Evolutionary conservation across 2,113 vertebrate species (phyloP).

Genomic region (Sapajus apella): DNA sequence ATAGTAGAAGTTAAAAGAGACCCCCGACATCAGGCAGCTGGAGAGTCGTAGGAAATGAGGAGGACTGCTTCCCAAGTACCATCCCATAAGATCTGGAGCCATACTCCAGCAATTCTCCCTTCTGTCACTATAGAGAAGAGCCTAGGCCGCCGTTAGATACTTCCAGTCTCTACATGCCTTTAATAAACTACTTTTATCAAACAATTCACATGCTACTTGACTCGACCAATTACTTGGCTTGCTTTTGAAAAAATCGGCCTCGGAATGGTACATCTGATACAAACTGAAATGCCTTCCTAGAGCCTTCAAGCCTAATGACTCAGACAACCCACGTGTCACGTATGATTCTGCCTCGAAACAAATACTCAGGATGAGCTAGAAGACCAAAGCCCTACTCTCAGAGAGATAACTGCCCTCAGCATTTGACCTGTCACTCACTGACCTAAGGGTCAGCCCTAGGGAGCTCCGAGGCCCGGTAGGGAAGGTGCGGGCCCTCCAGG

Average conservation of each 20-base stretch:
- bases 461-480: not conserved
- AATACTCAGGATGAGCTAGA: accelerated
- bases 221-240: not conserved
- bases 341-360: not conserved
- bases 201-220: not conserved
- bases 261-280: accelerated
- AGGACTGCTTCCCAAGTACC: not conserved
- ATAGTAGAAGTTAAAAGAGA: accelerated
- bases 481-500: too few relatives aligned
- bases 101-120: not conserved
- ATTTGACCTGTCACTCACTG: not conserved
- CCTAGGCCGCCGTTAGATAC: not conserved
- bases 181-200: not conserved
- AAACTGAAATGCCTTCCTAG: not conserved
- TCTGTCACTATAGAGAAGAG: accelerated
- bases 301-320: not conserved
- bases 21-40: not conserved
- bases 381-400: not conserved
- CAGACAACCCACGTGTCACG: not conserved
- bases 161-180: accelerated
- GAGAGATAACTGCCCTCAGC: not conserved
- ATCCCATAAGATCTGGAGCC: not conserved
- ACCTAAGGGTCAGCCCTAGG: not conserved
- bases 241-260: not conserved
- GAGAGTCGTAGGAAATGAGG: not conserved